Base-by-base conservation (phyloP, 2,797 vertebrate species). In the Macropodus opercularis region DNA sequence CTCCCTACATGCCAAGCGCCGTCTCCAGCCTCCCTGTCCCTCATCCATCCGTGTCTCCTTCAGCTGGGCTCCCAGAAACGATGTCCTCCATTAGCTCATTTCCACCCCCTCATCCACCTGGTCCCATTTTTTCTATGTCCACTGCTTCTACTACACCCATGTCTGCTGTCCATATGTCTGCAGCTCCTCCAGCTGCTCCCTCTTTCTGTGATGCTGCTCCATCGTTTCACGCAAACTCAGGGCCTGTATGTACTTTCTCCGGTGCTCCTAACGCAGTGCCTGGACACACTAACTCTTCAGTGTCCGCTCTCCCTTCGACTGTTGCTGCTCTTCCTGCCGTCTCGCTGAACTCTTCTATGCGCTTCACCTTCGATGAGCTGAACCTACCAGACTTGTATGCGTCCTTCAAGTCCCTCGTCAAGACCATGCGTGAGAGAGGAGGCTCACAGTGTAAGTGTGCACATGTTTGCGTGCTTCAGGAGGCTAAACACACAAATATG, bases 381-480 rank as follows among this genome's bases (percentile, higher is more conserved):
- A 95, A 93, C 85, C 90, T 97, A 53, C 96, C 96, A 42, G 96
- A 99, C 81, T 87, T 99, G 61, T 97, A 95, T 57, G 94, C 94
- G 50, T 99, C 97, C 63, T 99, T 98, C 91, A 95, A 96, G 77
- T 98, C 96, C 52, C 93, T 99, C 57, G 93, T 94, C 89, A 95
- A 93, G 87, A 97, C 95, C 11, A 93, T 99, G 93, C 92, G 94
- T 63, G 96, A 96, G 87, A 92, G 95, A 72, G 94, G 95, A 36
- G 92, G 94, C 59, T 92, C 92, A 2, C 90, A 93, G 60, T 90
- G 93, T 93, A 77, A 92, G 91, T 39, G 27, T 66, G 17, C 43
- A 27, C 38, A n/a, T 12, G 46, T 57, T n/a, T 39, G 13, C 49
- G 19, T 24, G 4, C 8, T 22, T 48, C 39, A 21, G 42, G 2